Evolutionary conservation across 2,113 vertebrate genomes (phyloP), one percentile per base, ranked within the genome.

Genomic region (Glaucidium brasilianum): DNA sequence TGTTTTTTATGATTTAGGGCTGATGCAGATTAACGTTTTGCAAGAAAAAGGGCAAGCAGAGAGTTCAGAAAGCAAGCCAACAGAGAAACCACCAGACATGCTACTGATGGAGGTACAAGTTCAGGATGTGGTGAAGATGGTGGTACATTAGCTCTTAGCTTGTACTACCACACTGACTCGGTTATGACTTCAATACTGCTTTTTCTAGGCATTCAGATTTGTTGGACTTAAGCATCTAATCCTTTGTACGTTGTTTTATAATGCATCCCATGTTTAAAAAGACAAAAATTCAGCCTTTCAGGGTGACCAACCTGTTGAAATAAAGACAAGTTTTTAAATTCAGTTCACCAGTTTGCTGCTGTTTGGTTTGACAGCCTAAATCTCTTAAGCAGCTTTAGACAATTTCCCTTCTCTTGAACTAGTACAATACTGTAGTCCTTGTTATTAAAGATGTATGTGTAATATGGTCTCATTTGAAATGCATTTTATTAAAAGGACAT

Each of bases 121-220:
- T 66, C 20, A 14, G 49, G 6, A 17, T 37, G 25, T 20, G 6
- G 29, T 32, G 52, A 45, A 80, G 62, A 11, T 37, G 34, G 15
- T 1, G 1, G 19, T n/a, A 0, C 0, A 1, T 41, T 55, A 22
- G 29, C 47, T 34, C 11, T 64, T 59, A 23, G 17, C 17, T 43
- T 45, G 10, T 17, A 0, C 12, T 52, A 0, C 50, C 26, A 2
- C 55, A 14, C 12, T 1, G 2, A 19, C 43, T 60, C 0, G 1
- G 12, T 55, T 91, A 32, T 41, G 47, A 19, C 20, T 53, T 32
- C 22, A 41, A 0, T 32, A 12, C 13, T 69, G 6, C 32, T 74
- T 55, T 79, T 64, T 21, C 11, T 53, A 52, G 37, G 19, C 2
- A 1, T 49, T 84, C 43, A 23, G 0, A 74, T 41, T 22, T 53